Conservation (phyloP, 2,113 vertebrate genomes). For the Camelus bactrianus region DNA sequence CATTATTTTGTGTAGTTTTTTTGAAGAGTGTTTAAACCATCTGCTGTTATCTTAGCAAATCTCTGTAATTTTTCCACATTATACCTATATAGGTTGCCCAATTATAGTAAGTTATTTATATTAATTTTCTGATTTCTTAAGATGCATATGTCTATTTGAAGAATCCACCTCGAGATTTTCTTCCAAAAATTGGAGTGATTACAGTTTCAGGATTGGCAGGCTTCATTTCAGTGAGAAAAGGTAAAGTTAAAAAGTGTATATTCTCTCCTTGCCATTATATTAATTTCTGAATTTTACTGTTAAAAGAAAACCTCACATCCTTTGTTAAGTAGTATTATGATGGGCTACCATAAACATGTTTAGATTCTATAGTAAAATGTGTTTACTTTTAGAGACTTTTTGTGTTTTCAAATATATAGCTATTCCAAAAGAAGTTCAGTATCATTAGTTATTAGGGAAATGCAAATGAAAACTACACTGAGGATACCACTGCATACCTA, state of each 20-base stretch:
- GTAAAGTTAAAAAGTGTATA: slow-evolving; percentile 80
- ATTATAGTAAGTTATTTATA: slow-evolving; percentile 39
- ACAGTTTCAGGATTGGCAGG: slow-evolving; percentile 92
- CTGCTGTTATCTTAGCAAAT: neutral
- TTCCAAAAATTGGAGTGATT: slow-evolving; percentile 91
- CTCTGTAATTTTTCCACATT: slow-evolving; percentile 10
- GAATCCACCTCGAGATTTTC: slow-evolving; percentile 93
- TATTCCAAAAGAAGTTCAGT: slow-evolving; percentile 8
- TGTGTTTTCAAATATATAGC: slow-evolving; percentile 18
- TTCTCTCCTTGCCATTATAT: neutral
- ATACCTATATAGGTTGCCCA: neutral
- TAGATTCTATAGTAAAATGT: neutral
- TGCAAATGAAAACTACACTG: neutral
- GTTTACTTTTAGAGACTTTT: slow-evolving; percentile 26
- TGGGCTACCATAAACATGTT: neutral
- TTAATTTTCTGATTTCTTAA: slow-evolving; percentile 79
- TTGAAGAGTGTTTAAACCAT: slow-evolving; percentile 24
- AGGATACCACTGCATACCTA: neutral
- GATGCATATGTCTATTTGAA: slow-evolving; percentile 93
- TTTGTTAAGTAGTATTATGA: slow-evolving; percentile 48
- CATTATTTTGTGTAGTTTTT: slow-evolving; percentile 19
- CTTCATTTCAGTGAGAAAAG: slow-evolving; percentile 91
- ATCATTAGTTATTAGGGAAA: slow-evolving; percentile 3
- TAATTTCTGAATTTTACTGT: slow-evolving; percentile 43
- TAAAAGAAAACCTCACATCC: neutral